Base-by-base conservation (phyloP, 2,888 invertebrate genomes). In the Oscheius sp. region DNA sequence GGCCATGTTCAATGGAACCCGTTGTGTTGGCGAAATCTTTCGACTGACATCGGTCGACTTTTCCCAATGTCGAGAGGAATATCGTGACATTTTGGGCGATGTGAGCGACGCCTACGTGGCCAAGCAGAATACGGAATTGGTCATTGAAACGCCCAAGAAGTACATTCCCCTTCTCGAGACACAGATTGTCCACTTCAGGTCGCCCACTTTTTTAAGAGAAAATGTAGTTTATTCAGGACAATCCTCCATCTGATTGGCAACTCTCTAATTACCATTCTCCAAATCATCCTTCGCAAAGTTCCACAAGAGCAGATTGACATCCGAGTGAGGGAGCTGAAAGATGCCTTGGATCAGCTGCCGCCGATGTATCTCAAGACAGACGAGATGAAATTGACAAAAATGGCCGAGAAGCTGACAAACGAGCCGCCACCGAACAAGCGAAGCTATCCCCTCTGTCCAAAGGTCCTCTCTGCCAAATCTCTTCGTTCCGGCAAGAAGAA, bases 1-100 rank as follows among this genome's bases (percentile, higher is more conserved):
- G 6, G 55, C 43, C 49, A 77, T 79, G 72, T 79, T 79, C 72
- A 74, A 79, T 43, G 71, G 75, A 1, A 69, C 71, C 18, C 74
- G 77, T 55, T 73, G 70, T 16, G 66, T 79, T n/a, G 79, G 77
- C 16, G 77, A 77, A 49, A 56, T 77, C 2, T 79, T 79, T 61
- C 46, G 43, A 35, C 58, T 79, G 49, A 68, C 69, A 7, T 77
- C 79, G 13, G 56, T 79, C 6, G 66, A 74, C 27, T 73, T 77
- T 66, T 45, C 18, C 25, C 35, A 23, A 2, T 70, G 70, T 21
- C 76, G 77, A 29, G 53, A 46, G 18, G 18, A 43, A 1, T 29
- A 52, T 46, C 23, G 46, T 3, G 58, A 58, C 13, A 21, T 18
- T 45, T 43, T 70, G 13, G 27, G 56, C 16, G 27, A 56, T n/a